Base-by-base conservation (phyloP, 2,888 invertebrate genomes). In the Stenotaenia linearis region DNA sequence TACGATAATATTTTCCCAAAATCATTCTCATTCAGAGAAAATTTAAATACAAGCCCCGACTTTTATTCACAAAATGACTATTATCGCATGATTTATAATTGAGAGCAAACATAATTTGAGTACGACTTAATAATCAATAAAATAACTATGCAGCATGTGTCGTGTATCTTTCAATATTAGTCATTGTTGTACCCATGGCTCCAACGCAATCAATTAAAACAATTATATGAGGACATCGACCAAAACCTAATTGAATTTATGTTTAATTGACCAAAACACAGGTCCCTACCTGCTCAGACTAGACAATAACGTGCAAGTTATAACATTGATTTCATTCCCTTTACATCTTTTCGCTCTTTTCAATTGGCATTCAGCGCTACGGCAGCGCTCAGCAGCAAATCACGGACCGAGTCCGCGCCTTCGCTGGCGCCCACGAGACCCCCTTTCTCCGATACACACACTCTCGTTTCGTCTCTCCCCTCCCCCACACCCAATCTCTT, bases 201-300 rank as follows among this genome's bases (percentile, higher is more conserved):
- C n/a, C n/a, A n/a, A n/a, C n/a, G n/a, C 69, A 23, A 69, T 69
- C 69, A 69, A 69, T 69, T 69, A 69, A 69, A 69, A 69, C 69
- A 10, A 69, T 69, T 28, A 69, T 28, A 25, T 69, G 7, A 28
- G 25, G 25, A 69, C 69, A 69, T 69, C 69, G 28, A 28, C 69
- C 69, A 3, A 69, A 69, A 12, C 28, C 69, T 69, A 69, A 69
- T 69, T 69, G 28, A 23, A 69, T 69, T 69, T 69, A 12, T 69
- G 28, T 28, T 69, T 69, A 69, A 69, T 69, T 69, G 69, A 69
- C 69, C 69, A 69, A 69, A 69, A 69, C 69, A 69, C 69, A 25
- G 7, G 69, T 7, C 69, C 69, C 69, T 69, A 28, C 69, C 69
- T 28, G 69, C 69, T 28, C n/a, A 69, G 69, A 23, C 69, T 28